Evolutionary conservation across 2,797 vertebrate genomes (phyloP), one percentile per base, ranked within the genome.

Genomic region (Betta splendens): DNA sequence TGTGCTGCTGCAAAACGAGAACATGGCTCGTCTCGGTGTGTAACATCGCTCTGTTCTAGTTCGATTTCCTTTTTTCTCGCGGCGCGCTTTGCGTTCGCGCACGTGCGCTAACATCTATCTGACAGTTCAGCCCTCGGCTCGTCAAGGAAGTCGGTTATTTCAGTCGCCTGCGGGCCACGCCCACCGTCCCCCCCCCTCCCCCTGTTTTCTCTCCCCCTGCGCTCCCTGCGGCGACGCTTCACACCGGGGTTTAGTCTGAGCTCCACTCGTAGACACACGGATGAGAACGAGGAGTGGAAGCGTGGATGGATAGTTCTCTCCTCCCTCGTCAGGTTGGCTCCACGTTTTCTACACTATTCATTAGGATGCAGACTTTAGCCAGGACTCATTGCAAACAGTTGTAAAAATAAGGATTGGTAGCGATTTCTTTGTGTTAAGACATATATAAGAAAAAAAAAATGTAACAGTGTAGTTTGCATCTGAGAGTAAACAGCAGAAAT

Each of bases 311-410:
- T 75, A 69, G 51, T 36, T 67, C 59, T 44, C 64, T 52, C 36
- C 45, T 54, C 11, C 28, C 43, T 40, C n/a, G 17, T 54, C 76
- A 89, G 87, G 88, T 89, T 79, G 66, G 86, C 73, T 75, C 29
- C 2, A 52, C 3, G 48, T 53, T 39, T 47, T 56, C 39, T 3
- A 17, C 3, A 17, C 16, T 22, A 18, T 22, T 49, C 1, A 18
- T 13, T 1, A 35, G 5, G 1, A 26, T 13, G 7, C 3, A 52
- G 1, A 9, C 12, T 47, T 9, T 37, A 33, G 10, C 3, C 8
- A 10, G 7, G 5, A 35, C 48, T 55, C 1, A n/a, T 50, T 20
- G 7, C 1, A 35, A n/a, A 18, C 13, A 17, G 12, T 5, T n/a
- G 23, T 25, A 25, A 25, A 25, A 28, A 10, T 9, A 28, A 53